A percentile compares a stretch with the other conserved stretches of the same genome.
Conservation (phyloP, 2,113 vertebrate species). For the Hippocampus guttulatus region DNA sequence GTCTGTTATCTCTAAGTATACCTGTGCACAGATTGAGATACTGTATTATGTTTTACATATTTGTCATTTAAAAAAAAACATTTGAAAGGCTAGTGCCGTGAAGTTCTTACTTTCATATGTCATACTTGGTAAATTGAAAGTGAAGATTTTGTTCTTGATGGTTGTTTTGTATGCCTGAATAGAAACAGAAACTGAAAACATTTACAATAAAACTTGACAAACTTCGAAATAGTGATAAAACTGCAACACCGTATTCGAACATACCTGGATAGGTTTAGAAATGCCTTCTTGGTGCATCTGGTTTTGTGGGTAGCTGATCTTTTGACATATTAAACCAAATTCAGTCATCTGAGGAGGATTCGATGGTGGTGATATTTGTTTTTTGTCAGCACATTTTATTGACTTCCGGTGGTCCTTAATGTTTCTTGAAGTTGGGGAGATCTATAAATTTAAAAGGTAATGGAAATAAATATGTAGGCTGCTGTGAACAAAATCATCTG, state of each 20-base stretch:
- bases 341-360: background rate
- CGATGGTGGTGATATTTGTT: background rate
- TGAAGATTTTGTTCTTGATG: slow-evolving; percentile 10
- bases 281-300: background rate
- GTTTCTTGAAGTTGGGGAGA: background rate
- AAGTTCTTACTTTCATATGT: slow-evolving; percentile 5
- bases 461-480: background rate
- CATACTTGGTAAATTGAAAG: slow-evolving; percentile 5
- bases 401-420: slow-evolving; percentile 2
- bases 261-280: background rate
- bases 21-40: background rate
- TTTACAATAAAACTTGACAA: background rate
- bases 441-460: background rate
- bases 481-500: background rate
- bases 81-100: background rate
- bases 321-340: background rate
- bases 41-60: background rate
- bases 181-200: background rate
- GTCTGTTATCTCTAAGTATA: slow-evolving; percentile 7
- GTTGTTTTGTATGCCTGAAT: slow-evolving; percentile 2
- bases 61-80: background rate
- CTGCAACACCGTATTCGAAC: background rate
- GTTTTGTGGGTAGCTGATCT: background rate
- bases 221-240: background rate
- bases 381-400: background rate